A percentile compares a stretch with the other conserved stretches of the same genome.
These are phyloP conservation scores for Darevskia mixta DNA, from an alignment of 2,797 vertebrate species.

Conservation along the genomic window DNA sequence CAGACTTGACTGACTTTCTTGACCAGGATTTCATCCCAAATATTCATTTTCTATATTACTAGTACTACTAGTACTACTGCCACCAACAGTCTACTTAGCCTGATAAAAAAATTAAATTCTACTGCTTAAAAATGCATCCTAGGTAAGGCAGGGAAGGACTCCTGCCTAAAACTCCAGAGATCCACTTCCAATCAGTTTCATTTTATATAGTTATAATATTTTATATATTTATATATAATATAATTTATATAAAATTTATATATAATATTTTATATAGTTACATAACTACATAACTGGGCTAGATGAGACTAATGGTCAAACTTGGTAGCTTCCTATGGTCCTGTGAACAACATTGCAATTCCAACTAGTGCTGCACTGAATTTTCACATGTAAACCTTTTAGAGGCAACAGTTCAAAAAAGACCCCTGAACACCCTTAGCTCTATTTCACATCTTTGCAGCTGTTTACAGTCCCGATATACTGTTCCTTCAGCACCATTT, in stretches of 20 bases:
- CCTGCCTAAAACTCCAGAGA: too few species aligned
- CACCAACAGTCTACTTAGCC: conserved; percentile 32
- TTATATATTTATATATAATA: too few species aligned
- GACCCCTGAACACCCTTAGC: neutral
- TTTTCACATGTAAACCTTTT: neutral
- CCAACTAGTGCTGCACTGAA: neutral
- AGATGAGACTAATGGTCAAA: too few species aligned
- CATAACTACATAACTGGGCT: too few species aligned
- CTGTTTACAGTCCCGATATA: neutral
- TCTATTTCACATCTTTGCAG: neutral
- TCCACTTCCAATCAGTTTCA: too few species aligned
- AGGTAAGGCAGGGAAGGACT: too few species aligned
- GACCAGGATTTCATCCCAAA: conserved; percentile 39
- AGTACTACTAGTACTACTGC: neutral
- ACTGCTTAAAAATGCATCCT: conserved; percentile 23
- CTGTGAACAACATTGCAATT: neutral
- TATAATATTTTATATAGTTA: too few species aligned
- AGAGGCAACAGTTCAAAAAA: neutral
- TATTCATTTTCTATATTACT: conserved; percentile 27
- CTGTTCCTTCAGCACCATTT: neutral
- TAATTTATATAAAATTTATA: too few species aligned
- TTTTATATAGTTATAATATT: too few species aligned
- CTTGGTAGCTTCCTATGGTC: too few species aligned
- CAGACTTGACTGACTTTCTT: conserved; percentile 38
- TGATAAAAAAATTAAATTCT: conserved; percentile 20